These are phyloP conservation scores for Lethenteron camtschaticum DNA, from an alignment of 2,113 vertebrate species.

Conservation along the genomic window DNA sequence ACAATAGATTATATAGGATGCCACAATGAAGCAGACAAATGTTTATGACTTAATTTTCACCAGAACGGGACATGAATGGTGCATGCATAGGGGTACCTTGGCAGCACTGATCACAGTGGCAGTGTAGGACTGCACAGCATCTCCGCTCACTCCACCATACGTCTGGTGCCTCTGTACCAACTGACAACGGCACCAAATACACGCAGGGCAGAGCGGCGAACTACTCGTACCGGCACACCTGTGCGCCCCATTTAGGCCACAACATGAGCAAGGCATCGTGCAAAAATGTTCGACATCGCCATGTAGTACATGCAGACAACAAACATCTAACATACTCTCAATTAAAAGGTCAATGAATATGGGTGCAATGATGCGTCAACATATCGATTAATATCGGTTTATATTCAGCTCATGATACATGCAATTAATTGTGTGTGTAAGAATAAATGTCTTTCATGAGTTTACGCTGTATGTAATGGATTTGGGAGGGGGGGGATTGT, in stretches of 20 bases:
- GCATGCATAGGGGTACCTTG: conserved; percentile 31
- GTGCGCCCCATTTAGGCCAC: conserved; percentile 15
- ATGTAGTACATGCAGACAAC: conserved; percentile 22
- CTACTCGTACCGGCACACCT: conserved; percentile 24
- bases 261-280: conserved; percentile 7
- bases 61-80: too few species aligned
- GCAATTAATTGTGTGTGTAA: too few species aligned
- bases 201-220: conserved; percentile 15
- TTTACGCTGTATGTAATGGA: too few species aligned
- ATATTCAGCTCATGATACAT: too few species aligned
- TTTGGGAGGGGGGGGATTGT: too few species aligned
- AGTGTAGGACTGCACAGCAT: conserved; percentile 91
- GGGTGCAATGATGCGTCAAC: conserved; percentile 14
- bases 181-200: conserved; percentile 24
- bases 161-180: conserved; percentile 94
- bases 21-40: too few species aligned
- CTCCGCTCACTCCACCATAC: conserved; percentile 81
- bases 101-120: conserved; percentile 96
- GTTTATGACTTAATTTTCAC: too few species aligned
- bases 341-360: conserved; percentile 19
- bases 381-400: too few species aligned
- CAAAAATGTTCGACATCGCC: conserved; percentile 21
- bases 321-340: conserved; percentile 26
- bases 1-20: too few species aligned
- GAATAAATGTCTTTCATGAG: too few species aligned